Evolutionary conservation across 1,140 invertebrate genomes (phyloP), one percentile per base, ranked within the genome.

Genomic region (Bombyx mandarina): DNA sequence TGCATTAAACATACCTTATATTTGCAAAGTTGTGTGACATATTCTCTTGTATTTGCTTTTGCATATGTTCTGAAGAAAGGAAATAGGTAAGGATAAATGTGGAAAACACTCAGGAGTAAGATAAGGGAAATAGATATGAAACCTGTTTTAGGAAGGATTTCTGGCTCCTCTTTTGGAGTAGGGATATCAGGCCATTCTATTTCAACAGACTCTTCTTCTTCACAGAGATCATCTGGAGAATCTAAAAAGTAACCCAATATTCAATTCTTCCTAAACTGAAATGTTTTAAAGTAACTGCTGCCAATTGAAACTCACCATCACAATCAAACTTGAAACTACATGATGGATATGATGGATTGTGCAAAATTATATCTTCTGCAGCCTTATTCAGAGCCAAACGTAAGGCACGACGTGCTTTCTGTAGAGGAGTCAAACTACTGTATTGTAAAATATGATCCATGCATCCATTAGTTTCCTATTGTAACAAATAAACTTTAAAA

Each of bases 331-430:
- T 62, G 7, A 69, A 45, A 46, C 65, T 70, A 56, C 48, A 66
- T 43, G 72, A 60, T 12, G 63, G 62, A 54, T 77, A 75, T 47
- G 76, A 60, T 55, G 72, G 71, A 59, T 63, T 70, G 58, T 79
- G 71, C 18, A 75, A 58, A 50, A 71, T 72, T 10, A 83, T 65
- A 52, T 83, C 71, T 65, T 81, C 73, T 10, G 77, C 67, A 48
- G 78, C 81, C 64, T 82, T 85, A 60, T 75, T 79, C 44, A 88
- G 64, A 26, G 84, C 84, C 52, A 77, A 62, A 35, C 71, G 68
- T 45, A 88, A 66, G 43, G 76, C 71, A 22, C 67, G 72, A 6
- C 86, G 71, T 43, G 82, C 84, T 67, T 83, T 86, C 71, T 86
- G 80, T 12, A 87, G 61, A 44, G 82, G 82, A 45, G 80, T 76